Base-by-base conservation (phyloP, 1,140 invertebrate species). In the Aphelinus atriplicis region DNA sequence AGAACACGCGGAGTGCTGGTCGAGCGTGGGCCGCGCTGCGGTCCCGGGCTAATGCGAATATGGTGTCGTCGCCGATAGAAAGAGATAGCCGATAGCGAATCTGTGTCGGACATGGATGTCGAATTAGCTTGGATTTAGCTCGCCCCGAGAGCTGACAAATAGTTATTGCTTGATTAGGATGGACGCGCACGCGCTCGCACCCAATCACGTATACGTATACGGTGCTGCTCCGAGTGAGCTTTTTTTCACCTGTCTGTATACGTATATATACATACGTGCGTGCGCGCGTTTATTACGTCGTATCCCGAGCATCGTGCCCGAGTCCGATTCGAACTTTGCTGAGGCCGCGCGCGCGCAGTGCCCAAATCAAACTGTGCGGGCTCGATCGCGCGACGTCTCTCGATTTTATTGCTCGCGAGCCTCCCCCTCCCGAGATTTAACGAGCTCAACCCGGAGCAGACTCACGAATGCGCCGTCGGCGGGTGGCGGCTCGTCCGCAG, bases 91-190 rank as follows among this genome's bases (percentile, higher is more conserved):
- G 87, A 88, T 88, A 88, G 85, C 82, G 83, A 88, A 88, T 88
- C 86, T 86, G 86, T 87, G 87, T 88, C 82, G 86, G 86, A 88
- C 87, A 88, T 84, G 86, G 87, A 87, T 88, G 86, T 88, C 87
- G 86, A 88, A 88, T 88, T 88, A 88, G 87, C 87, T 87, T 86
- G 87, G 85, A 88, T 88, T 88, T 88, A 87, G 87, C 85, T 87
- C 88, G 86, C 85, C 84, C 83, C 83, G 84, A 84, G 82, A 86
- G 86, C 86, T 88, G 87, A 88, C 87, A 88, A 88, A 88, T 88
- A 88, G 86, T 88, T 88, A 88, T 88, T 88, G 85, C 87, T 87
- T 87, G 87, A 88, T 88, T 88, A 88, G 85, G 84, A 82, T 87
- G 84, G 85, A 80, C 82, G 83, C 79, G 82, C 75, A 64, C 51